Evolutionary conservation across 2,888 invertebrate species (phyloP).

Genomic region (Morinoia aosen): DNA sequence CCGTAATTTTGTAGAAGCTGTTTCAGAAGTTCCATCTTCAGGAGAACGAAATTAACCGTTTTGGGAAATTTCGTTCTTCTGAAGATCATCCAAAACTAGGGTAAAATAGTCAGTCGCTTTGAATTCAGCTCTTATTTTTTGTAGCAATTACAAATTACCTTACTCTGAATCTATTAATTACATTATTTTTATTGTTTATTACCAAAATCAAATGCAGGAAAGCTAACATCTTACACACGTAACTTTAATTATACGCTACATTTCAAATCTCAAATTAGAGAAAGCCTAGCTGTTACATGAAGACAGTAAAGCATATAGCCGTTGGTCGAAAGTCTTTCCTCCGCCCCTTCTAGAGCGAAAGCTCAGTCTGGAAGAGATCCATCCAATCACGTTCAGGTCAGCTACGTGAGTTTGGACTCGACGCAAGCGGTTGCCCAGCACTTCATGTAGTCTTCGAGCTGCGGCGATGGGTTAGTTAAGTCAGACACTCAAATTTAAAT

Average conservation of each 20-base stretch:
- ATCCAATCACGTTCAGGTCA: not conserved
- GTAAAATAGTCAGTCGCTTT: too few species aligned
- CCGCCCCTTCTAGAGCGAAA: not conserved
- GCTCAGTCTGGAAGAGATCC: not conserved
- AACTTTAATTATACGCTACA: not conserved
- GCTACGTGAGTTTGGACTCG: not conserved
- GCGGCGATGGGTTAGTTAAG: not conserved
- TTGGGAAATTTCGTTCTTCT: too few species aligned
- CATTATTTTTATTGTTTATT: too few species aligned
- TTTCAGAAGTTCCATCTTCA: too few species aligned
- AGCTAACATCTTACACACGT: not conserved
- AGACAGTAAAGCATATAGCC: not conserved
- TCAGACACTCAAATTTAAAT: not conserved
- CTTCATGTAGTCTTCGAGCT: constrained; percentile 18
- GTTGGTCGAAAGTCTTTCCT: not conserved
- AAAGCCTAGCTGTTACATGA: not conserved
- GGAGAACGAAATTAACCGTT: too few species aligned
- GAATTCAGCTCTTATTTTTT: too few species aligned
- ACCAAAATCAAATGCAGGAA: not conserved
- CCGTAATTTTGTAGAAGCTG: too few species aligned
- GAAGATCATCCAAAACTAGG: too few species aligned
- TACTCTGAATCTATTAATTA: too few species aligned
- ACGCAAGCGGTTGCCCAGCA: not conserved
- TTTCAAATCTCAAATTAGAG: not conserved
- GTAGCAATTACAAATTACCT: too few species aligned